These are phyloP conservation scores for Enchytraeus crypticus DNA, from an alignment of 2,888 invertebrate genomes.

Conservation along the genomic window DNA sequence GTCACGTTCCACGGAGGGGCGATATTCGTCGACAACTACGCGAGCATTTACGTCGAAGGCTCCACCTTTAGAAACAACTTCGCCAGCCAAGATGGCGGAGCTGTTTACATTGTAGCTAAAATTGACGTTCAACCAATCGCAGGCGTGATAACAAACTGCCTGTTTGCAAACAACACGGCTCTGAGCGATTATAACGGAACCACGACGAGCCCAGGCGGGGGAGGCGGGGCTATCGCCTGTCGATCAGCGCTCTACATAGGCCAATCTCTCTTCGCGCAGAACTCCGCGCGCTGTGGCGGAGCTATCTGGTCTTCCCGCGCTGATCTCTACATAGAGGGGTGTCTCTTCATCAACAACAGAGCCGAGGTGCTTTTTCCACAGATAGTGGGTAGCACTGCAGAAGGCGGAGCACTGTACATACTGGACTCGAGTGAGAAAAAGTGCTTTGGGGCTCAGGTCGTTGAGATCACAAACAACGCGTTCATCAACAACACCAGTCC, in stretches of 20 bases:
- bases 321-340: constrained; percentile 1
- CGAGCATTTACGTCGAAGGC: neutral
- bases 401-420: constrained; percentile 1
- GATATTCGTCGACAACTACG: neutral
- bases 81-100: constrained; percentile 4
- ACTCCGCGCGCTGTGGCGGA: neutral
- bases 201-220: neutral
- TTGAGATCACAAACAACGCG: neutral
- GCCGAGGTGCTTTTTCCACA: neutral
- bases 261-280: neutral
- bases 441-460: neutral
- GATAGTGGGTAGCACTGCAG: neutral
- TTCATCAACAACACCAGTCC: neutral
- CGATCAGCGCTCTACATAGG: neutral
- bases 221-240: constrained; percentile 1
- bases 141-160: neutral
- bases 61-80: neutral
- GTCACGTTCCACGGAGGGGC: constrained; percentile 4
- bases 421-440: neutral
- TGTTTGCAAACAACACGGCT: constrained; percentile 1
- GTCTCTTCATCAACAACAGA: neutral
- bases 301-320: neutral
- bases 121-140: neutral
- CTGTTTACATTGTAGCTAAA: neutral
- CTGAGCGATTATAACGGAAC: neutral